Conservation (phyloP, 2,888 invertebrate species). For the Acanthococcus lagerstroemiae region DNA sequence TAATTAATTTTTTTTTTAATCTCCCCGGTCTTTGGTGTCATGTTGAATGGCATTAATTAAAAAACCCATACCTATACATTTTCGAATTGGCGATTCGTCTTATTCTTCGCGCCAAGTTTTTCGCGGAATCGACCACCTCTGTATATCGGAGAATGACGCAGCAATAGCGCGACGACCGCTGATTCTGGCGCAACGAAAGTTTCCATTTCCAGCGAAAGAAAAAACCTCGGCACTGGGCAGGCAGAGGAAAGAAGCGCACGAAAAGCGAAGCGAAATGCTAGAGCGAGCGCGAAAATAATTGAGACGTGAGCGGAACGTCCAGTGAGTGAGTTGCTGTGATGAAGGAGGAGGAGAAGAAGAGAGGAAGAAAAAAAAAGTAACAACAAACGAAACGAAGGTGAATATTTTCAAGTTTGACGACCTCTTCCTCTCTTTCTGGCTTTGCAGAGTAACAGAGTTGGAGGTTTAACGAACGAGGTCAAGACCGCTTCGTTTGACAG, state of each 20-base stretch:
- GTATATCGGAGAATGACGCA: too few species aligned
- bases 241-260: not conserved
- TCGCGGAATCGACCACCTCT: too few species aligned
- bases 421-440: too few species aligned
- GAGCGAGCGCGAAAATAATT: not conserved
- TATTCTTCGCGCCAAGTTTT: too few species aligned
- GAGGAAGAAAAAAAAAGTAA: not conserved
- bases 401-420: slow-evolving; percentile 26
- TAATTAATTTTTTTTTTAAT: too few species aligned
- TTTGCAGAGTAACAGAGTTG: slow-evolving; percentile 3
- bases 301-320: not conserved
- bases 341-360: not conserved
- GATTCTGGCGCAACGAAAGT: too few species aligned
- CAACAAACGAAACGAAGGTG: slow-evolving; percentile 9
- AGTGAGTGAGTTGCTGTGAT: not conserved
- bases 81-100: too few species aligned
- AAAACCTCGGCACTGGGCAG: not conserved
- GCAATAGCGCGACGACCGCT: too few species aligned
- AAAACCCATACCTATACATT: too few species aligned
- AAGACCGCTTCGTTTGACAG: slow-evolving; percentile 1
- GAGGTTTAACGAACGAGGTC: slow-evolving; percentile 25
- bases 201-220: not conserved
- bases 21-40: too few species aligned
- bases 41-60: too few species aligned
- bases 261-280: not conserved